These are phyloP conservation scores for Luehdorfia chinensis DNA, from an alignment of 1,140 invertebrate species.

Conservation along the genomic window DNA sequence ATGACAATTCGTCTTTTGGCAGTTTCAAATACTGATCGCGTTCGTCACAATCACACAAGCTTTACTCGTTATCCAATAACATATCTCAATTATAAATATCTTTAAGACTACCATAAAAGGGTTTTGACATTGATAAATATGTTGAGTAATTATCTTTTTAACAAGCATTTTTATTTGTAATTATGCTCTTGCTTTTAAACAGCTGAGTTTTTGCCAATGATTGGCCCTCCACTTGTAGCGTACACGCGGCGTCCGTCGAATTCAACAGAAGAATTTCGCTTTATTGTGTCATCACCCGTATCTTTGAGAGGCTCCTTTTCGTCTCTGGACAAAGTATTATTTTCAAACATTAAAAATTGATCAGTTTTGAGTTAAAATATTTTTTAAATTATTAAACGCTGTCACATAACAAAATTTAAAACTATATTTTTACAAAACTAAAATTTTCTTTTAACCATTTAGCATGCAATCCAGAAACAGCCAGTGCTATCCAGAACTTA, in stretches of 20 bases:
- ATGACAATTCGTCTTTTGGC: conserved; percentile 59
- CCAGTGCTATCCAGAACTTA: too few relatives aligned
- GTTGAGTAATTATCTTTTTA: not conserved
- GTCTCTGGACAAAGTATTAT: conserved; percentile 77
- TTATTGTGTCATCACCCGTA: conserved; percentile 81
- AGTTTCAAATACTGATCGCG: conserved; percentile 67
- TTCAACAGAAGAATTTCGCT: conserved; percentile 86
- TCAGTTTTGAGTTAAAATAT: too few relatives aligned
- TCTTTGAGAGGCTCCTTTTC: conserved; percentile 89
- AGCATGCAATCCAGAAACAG: too few relatives aligned
- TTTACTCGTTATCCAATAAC: conserved; percentile 22
- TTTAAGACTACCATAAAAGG: conserved; percentile 8
- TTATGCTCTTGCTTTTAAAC: conserved; percentile 76
- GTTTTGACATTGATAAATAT: too few relatives aligned
- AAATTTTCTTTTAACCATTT: too few relatives aligned
- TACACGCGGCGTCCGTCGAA: conserved; percentile 88
- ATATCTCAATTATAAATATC: conserved; percentile 5
- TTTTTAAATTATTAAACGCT: too few relatives aligned
- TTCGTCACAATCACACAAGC: conserved; percentile 67
- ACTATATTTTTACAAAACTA: too few relatives aligned
- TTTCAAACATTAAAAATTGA: too few relatives aligned
- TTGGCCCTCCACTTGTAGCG: conserved; percentile 84
- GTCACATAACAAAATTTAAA: too few relatives aligned
- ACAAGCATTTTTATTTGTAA: not conserved
- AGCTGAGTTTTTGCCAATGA: conserved; percentile 90